Conservation (phyloP, 2,113 vertebrate species). For the Neomonachus schauinslandi region DNA sequence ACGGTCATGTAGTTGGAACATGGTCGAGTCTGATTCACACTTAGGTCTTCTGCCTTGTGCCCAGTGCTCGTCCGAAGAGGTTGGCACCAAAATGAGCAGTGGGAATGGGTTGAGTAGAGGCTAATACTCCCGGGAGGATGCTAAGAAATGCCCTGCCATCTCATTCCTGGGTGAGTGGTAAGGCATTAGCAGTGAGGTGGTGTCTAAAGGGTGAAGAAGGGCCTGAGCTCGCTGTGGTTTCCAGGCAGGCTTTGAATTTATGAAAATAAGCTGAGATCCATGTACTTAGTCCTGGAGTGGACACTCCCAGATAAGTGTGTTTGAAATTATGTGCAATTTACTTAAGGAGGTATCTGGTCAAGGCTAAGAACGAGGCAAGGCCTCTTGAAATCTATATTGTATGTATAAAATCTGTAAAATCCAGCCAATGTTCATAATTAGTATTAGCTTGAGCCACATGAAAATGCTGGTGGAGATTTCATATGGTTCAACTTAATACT, state of each 20-base stretch:
- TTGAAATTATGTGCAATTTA: conserved; percentile 55
- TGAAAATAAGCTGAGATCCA: background rate
- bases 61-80: background rate
- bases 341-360: conserved; percentile 55
- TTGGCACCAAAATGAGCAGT: background rate
- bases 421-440: conserved; percentile 61
- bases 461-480: conserved; percentile 56
- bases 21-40: background rate
- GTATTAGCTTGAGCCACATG: conserved; percentile 8
- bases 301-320: background rate
- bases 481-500: conserved; percentile 56
- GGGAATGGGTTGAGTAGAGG: background rate
- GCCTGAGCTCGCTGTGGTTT: background rate
- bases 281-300: background rate
- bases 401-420: conserved; percentile 57
- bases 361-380: conserved; percentile 40
- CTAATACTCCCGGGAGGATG: background rate
- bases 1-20: background rate
- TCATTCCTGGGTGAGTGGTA: background rate
- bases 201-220: conserved; percentile 4
- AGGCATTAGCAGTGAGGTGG: conserved; percentile 1
- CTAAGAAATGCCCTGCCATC: background rate
- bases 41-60: background rate
- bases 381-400: conserved; percentile 40
- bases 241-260: conserved; percentile 39